Conservation (phyloP, 2,888 invertebrate genomes). For the Caenorhabditis parvicauda region DNA sequence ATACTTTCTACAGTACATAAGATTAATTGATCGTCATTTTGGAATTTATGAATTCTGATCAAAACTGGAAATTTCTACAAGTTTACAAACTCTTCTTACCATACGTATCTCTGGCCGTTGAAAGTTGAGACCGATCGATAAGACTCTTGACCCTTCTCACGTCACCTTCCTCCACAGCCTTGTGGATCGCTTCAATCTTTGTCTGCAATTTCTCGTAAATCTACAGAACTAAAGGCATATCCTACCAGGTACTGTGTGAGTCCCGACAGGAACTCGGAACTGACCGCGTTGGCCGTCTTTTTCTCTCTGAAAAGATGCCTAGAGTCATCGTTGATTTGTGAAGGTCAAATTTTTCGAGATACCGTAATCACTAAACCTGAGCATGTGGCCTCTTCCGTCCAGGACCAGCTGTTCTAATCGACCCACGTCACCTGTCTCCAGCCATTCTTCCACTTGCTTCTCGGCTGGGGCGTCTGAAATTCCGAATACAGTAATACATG, state of each 20-base stretch:
- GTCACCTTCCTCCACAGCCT: conserved; percentile 81
- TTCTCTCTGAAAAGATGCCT: conserved; percentile 51
- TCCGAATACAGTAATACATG: no score
- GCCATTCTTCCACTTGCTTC: conserved; percentile 56
- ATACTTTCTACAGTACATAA: no score
- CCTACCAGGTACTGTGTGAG: conserved; percentile 53
- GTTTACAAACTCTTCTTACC: conserved; percentile 22
- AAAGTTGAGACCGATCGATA: conserved; percentile 75
- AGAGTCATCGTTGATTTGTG: background rate
- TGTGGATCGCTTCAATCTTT: conserved; percentile 84
- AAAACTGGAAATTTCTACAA: background rate
- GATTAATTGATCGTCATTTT: background rate
- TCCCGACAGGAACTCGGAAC: conserved; percentile 54
- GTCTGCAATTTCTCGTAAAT: conserved; percentile 68
- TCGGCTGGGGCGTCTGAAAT: conserved; percentile 58
- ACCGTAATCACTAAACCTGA: background rate
- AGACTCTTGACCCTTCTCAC: conserved; percentile 75
- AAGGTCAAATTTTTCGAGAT: background rate
- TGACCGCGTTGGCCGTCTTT: conserved; percentile 49
- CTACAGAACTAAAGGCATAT: background rate
- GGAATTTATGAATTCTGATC: background rate
- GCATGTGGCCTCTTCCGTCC: conserved; percentile 50
- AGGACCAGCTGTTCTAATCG: conserved; percentile 56
- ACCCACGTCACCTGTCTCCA: conserved; percentile 48
- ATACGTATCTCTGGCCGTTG: conserved; percentile 78